Evolutionary conservation across 1,140 invertebrate genomes (phyloP).

Genomic region (Aphis gossypii): DNA sequence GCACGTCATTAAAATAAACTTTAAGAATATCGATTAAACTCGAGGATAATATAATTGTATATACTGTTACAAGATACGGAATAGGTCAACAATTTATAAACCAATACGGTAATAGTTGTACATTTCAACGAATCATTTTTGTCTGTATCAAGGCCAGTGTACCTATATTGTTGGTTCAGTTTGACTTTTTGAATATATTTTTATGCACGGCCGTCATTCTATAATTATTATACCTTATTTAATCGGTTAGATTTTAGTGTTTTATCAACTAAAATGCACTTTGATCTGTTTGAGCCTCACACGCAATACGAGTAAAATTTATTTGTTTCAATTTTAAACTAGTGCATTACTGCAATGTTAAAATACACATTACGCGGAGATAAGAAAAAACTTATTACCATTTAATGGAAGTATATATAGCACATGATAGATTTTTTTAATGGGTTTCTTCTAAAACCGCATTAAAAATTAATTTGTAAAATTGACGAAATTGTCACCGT

Average conservation of each 20-base stretch:
- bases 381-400: background rate
- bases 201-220: background rate
- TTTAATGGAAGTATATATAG: too few relatives aligned
- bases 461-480: background rate
- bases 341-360: too few relatives aligned
- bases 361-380: too few relatives aligned
- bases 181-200: background rate
- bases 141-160: background rate
- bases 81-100: slow-evolving; percentile 28
- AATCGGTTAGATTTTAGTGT: background rate
- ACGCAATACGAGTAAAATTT: background rate
- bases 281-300: background rate
- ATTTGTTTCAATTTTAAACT: background rate
- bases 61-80: background rate
- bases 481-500: background rate
- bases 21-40: slow-evolving; percentile 1
- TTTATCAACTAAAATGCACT: background rate
- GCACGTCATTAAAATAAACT: background rate
- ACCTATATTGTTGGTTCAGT: background rate
- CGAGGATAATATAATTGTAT: slow-evolving; percentile 28
- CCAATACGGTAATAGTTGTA: background rate
- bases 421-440: background rate
- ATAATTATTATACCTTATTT: background rate
- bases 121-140: background rate
- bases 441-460: background rate